Base-by-base conservation (phyloP, 1,140 invertebrate genomes). In the Chymomyza costata region DNA sequence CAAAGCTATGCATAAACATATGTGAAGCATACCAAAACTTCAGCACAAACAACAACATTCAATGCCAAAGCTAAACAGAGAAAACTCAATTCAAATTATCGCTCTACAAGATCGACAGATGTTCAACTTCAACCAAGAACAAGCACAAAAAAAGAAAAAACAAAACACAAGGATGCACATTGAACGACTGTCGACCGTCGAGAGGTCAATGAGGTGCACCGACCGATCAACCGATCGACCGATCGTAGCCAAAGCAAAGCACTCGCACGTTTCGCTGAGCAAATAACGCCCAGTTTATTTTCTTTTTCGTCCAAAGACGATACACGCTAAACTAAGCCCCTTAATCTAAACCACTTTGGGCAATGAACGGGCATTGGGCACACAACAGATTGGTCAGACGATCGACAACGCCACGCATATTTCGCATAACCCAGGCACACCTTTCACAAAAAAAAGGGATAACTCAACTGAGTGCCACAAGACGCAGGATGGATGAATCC, bases 21-120 rank as follows among this genome's bases (percentile, higher is more conserved):
- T n/a, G n/a, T n/a, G n/a, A n/a, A n/a, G 65, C 60, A 58, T 65
- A 60, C 56, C 48, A 64, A 65, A 53, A 34, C 18, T 30, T 44
- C 13, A 10, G 6, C 28, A 18, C 17, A 19, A 41, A n/a, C n/a
- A n/a, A n/a, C n/a, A n/a, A n/a, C n/a, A n/a, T n/a, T n/a, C n/a
- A n/a, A n/a, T n/a, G n/a, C n/a, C n/a, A n/a, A n/a, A n/a, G n/a
- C n/a, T n/a, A n/a, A n/a, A n/a, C n/a, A 38, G 48, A 78, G 74
- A 80, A 81, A 80, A 80, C 73, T 80, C 73, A 80, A 80, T 80
- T 80, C 73, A 80, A 80, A 80, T 80, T 80, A 80, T 80, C 73
- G 74, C 52, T 64, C 54, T 54, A 80, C 74, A 80, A 80, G 73
- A 80, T 80, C 73, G 73, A 80, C 73, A 80, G 73, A 80, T 80